Percentiles rank a stretch among this genome's conserved stretches.
These are phyloP conservation scores for Mythimna impura DNA, from an alignment of 2,888 invertebrate species.

Conservation along the genomic window DNA sequence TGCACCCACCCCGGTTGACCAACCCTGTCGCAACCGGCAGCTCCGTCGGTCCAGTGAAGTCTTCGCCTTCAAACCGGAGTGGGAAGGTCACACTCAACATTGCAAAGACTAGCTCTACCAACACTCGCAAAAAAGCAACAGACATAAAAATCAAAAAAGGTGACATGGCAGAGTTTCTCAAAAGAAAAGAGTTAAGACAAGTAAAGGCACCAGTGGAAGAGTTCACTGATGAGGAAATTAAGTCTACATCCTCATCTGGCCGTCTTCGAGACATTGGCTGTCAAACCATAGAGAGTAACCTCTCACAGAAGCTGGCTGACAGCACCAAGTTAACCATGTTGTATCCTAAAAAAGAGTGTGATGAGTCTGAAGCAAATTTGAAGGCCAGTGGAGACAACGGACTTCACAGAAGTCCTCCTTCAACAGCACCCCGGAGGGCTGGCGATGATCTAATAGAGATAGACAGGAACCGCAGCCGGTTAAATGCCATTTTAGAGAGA, in stretches of 20 bases:
- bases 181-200: constrained; percentile 82
- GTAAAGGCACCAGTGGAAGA: constrained; percentile 72
- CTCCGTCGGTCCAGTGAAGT: constrained; percentile 80
- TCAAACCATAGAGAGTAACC: constrained; percentile 84
- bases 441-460: constrained; percentile 78
- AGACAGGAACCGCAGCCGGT: constrained; percentile 80
- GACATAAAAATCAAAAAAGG: constrained; percentile 85
- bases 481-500: constrained; percentile 84
- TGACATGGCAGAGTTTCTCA: constrained; percentile 87
- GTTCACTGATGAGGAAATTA: constrained; percentile 74
- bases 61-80: constrained; percentile 81
- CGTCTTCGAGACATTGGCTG: constrained; percentile 83
- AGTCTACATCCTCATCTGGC: constrained; percentile 79
- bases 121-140: constrained; percentile 76
- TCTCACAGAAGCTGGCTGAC: constrained; percentile 81
- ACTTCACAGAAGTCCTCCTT: constrained; percentile 69
- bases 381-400: constrained; percentile 85
- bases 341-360: constrained; percentile 84
- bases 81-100: constrained; percentile 79
- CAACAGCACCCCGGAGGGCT: constrained; percentile 70
- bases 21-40: constrained; percentile 72
- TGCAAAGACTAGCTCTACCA: constrained; percentile 79
- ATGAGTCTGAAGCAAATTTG: constrained; percentile 79
- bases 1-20: constrained; percentile 75
- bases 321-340: constrained; percentile 85